Percentiles rank a stretch among this genome's conserved stretches.
Conservation (phyloP, 2,888 invertebrate species). For the Hydroisotoma schaefferi region DNA sequence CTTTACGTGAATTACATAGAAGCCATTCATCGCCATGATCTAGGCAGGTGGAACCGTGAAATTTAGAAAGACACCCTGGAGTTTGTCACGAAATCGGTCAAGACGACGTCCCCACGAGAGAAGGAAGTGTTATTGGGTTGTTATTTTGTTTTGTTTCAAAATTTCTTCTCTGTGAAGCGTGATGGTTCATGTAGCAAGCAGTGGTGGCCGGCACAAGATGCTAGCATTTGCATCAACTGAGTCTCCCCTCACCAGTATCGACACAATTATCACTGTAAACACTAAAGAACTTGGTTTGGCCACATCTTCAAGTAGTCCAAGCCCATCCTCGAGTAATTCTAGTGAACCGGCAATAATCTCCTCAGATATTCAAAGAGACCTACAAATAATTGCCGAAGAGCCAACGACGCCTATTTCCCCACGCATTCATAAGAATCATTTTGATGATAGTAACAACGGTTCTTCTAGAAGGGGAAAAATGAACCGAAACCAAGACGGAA, state of each 20-base stretch:
- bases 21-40: no score
- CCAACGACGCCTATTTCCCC: constrained; percentile 4
- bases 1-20: no score
- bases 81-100: constrained; percentile 9
- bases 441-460: neutral
- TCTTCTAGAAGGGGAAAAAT: neutral
- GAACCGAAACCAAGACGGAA: constrained; percentile 27
- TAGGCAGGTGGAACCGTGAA: no score
- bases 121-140: neutral
- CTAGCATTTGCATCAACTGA: constrained; percentile 44
- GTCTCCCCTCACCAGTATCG: constrained; percentile 39
- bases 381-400: constrained; percentile 25
- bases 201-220: constrained; percentile 48
- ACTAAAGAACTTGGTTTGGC: constrained; percentile 25
- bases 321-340: constrained; percentile 19
- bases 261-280: constrained; percentile 36
- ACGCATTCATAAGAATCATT: neutral
- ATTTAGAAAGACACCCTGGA: constrained; percentile 8
- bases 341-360: constrained; percentile 3
- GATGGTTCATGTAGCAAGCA: constrained; percentile 47
- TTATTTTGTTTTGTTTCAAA: constrained; percentile 10
- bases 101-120: constrained; percentile 4
- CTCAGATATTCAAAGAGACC: constrained; percentile 6
- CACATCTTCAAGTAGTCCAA: constrained; percentile 17
- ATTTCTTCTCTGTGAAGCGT: constrained; percentile 24